Evolutionary conservation across 1,140 invertebrate species (phyloP).

Genomic region (Macrotrachela quadricornifera): DNA sequence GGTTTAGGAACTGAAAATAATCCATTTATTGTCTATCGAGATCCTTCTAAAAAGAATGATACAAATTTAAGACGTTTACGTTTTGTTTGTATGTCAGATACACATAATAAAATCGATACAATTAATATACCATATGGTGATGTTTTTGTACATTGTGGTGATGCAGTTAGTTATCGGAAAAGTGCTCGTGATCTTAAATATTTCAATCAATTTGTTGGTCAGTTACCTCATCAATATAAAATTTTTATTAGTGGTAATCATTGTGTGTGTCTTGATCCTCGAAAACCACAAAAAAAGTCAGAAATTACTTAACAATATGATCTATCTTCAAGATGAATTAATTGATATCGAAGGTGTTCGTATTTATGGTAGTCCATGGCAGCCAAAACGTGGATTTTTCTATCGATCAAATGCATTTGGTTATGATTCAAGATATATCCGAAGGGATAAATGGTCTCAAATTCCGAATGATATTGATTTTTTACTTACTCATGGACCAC

Average conservation of each 20-base stretch:
- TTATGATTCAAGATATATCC: too few relatives aligned
- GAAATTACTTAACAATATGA: conserved; percentile 2
- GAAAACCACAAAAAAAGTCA: conserved; percentile 10
- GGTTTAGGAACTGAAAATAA: too few relatives aligned
- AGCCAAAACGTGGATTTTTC: neutral
- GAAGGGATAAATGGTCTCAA: conserved; percentile 38
- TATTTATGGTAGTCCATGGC: neutral
- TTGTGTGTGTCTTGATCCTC: conserved; percentile 31
- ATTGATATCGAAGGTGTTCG: conserved; percentile 31
- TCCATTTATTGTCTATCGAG: too few relatives aligned
- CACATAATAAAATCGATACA: too few relatives aligned
- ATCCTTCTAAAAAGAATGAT: too few relatives aligned
- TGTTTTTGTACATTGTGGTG: neutral
- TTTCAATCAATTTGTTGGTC: conserved; percentile 27
- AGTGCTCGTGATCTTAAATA: neutral
- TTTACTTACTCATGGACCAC: conserved; percentile 45
- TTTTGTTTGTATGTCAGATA: too few relatives aligned
- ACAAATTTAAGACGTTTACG: too few relatives aligned
- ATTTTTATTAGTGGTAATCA: conserved; percentile 70
- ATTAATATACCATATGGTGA: conserved; percentile 12
- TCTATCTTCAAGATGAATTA: neutral
- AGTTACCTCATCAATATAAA: conserved; percentile 56
- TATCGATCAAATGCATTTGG: neutral
- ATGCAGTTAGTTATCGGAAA: neutral
- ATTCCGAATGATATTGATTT: conserved; percentile 54